Evolutionary conservation across 2,113 vertebrate species (phyloP), one percentile per base, ranked within the genome.

Genomic region (Malaclemys terrapin): DNA sequence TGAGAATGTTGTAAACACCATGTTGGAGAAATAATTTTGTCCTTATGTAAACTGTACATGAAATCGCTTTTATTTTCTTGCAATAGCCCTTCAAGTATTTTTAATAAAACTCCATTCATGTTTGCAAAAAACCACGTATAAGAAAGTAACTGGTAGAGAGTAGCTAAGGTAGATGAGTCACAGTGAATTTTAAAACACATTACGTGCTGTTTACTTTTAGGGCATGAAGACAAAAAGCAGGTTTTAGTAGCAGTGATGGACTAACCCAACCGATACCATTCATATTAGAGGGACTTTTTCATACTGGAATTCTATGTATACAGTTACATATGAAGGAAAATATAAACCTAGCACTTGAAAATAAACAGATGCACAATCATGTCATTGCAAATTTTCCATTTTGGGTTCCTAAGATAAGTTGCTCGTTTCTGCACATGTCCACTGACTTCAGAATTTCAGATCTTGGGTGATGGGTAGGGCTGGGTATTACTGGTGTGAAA

Each of bases 401-500:
- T 1, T 0, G 14, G 5, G 5, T 0, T 0, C 27, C 25, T 65
- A 65, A 72, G 10, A 76, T 62, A n/a, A 49, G 1, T 62, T 57
- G 1, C 16, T 53, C 5, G 45, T 4, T 42, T 95, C 69, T 81
- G 22, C 8, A 24, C 1, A 81, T 35, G 2, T 20, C 2, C 50
- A 4, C 69, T 87, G 50, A 45, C 52, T 75, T 2, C n/a, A 20
- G 2, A 45, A 3, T 0, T 2, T 2, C 2, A 1, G 4, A 2
- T 4, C 31, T 81, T 20, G 3, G n/a, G 0, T 81, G 2, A 38
- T 38, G 53, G 80, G 80, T 7, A 4, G n/a, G n/a, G 22, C 52
- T 42, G 24, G 13, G 31, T n/a, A 65, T 45, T 62, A 5, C 20
- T 79, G 38, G 10, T 75, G 72, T 75, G 19, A 42, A 75, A 42